Evolutionary conservation across 2,888 invertebrate species (phyloP).

Genomic region (Cenopis cana): DNA sequence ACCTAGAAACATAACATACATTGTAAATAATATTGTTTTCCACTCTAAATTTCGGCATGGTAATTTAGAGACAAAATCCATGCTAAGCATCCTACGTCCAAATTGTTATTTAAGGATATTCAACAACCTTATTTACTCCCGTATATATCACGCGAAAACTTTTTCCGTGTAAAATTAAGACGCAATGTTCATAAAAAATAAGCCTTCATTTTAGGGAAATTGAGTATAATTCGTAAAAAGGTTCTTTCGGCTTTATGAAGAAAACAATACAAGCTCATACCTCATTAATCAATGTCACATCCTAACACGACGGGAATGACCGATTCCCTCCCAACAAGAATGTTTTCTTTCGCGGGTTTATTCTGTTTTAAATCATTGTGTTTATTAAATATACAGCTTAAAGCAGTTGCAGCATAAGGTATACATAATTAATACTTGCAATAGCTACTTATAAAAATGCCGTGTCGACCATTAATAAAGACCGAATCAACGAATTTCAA

Average conservation of each 20-base stretch:
- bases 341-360: conserved; percentile 35
- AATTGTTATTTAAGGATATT: conserved; percentile 44
- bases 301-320: conserved; percentile 63
- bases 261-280: conserved; percentile 63
- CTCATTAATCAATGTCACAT: conserved; percentile 71
- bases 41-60: background rate
- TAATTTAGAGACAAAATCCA: conserved; percentile 2
- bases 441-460: background rate
- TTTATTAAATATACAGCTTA: background rate
- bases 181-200: conserved; percentile 40
- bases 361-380: conserved; percentile 20
- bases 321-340: conserved; percentile 58
- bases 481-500: too few relatives aligned
- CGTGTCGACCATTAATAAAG: too few relatives aligned
- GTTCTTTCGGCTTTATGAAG: conserved; percentile 55
- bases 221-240: conserved; percentile 46
- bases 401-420: background rate
- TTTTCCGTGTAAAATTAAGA: conserved; percentile 40
- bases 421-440: background rate
- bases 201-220: conserved; percentile 44
- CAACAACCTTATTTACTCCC: conserved; percentile 33
- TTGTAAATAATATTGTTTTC: background rate
- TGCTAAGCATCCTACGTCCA: background rate
- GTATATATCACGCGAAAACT: conserved; percentile 20
- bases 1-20: too few relatives aligned